Percentiles rank a stretch among this genome's conserved stretches.
Evolutionary conservation across 2,797 vertebrate species (phyloP).

Genomic region (Remorina albescens): DNA sequence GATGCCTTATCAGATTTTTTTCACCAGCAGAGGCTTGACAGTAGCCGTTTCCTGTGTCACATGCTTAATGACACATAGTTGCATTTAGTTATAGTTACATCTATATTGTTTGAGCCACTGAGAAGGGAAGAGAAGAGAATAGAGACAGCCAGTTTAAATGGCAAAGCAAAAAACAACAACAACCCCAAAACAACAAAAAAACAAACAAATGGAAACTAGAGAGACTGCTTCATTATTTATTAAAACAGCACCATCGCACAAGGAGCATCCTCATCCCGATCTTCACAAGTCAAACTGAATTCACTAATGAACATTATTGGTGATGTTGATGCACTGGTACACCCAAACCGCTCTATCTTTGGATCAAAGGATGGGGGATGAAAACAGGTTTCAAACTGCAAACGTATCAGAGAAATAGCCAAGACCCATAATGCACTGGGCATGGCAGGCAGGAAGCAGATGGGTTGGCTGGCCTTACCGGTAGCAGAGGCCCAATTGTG

Average conservation of each 20-base stretch:
- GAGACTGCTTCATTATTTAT: background rate
- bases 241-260: background rate
- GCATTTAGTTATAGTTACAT: too few species aligned
- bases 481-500: slow-evolving; percentile 80
- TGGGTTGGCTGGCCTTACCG: slow-evolving; percentile 86
- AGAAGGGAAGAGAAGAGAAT: background rate
- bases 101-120: background rate
- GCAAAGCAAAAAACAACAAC: too few species aligned
- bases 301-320: background rate
- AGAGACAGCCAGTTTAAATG: background rate
- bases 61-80: too few species aligned
- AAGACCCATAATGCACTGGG: slow-evolving; percentile 79
- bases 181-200: too few species aligned
- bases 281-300: background rate
- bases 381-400: slow-evolving; percentile 46
- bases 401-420: slow-evolving; percentile 40
- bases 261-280: background rate
- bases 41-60: too few species aligned
- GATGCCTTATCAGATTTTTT: too few species aligned
- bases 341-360: background rate
- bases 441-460: slow-evolving; percentile 85
- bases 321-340: slow-evolving; percentile 11
- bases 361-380: slow-evolving; percentile 8
- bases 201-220: background rate
- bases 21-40: too few species aligned